Evolutionary conservation across 2,797 vertebrate genomes (phyloP).

Genomic region (Schizopygopsis malacanthus): DNA sequence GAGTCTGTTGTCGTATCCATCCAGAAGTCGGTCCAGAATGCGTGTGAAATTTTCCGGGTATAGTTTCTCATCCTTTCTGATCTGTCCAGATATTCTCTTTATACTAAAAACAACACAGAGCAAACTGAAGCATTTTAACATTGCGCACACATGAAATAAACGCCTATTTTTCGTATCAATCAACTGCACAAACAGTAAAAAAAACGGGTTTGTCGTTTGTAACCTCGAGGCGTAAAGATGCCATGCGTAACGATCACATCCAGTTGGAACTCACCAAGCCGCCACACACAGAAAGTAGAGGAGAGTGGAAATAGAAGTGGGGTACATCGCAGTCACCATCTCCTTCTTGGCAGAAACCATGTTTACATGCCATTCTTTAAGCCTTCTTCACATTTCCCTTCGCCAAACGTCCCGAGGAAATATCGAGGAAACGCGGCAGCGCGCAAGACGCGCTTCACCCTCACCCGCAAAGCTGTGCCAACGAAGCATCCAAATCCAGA

Average conservation of each 20-base stretch:
- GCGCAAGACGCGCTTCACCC: conserved; percentile 67
- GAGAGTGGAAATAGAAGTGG: conserved; percentile 83
- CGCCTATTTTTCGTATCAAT: conserved; percentile 8
- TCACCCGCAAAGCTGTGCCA: conserved; percentile 61
- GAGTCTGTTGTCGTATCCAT: conserved; percentile 98
- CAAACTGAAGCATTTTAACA: conserved; percentile 51
- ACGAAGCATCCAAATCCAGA: conserved; percentile 48
- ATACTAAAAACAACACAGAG: conserved; percentile 75
- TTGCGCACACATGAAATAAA: conserved; percentile 12
- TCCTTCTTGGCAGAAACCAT: conserved; percentile 93
- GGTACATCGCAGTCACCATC: conserved; percentile 84
- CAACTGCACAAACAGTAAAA: conserved; percentile 17
- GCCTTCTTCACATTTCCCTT: conserved; percentile 83
- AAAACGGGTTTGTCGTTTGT: conserved; percentile 12
- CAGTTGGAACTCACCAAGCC: conserved; percentile 87
- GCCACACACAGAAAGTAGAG: conserved; percentile 87
- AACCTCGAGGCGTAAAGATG: conserved; percentile 28
- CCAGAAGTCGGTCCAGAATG: conserved; percentile 95
- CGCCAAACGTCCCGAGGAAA: conserved; percentile 76
- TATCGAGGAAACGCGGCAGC: conserved; percentile 65
- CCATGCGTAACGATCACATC: conserved; percentile 56
- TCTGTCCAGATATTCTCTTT: conserved; percentile 85
- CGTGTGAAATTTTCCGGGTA: conserved; percentile 97
- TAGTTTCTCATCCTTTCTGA: conserved; percentile 89
- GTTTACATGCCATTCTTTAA: conserved; percentile 93